Evolutionary conservation across 2,113 vertebrate genomes (phyloP).

Genomic region (Clupea harengus): DNA sequence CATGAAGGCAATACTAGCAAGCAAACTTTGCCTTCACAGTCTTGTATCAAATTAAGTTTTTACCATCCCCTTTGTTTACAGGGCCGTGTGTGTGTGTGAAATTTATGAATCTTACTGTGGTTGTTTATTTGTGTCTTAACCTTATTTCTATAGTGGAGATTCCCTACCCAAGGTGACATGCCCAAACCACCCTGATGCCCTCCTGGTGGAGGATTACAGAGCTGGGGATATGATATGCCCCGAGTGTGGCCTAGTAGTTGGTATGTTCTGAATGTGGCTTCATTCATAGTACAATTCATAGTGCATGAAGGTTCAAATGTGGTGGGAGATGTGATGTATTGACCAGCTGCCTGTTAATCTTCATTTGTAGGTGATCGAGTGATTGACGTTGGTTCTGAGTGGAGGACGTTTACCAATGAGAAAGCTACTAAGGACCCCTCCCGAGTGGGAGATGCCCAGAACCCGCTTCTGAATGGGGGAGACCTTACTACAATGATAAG

Average conservation of each 20-base stretch:
- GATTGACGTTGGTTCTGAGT: slow-evolving; percentile 96
- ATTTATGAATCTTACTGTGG: neutral
- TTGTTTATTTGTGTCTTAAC: neutral
- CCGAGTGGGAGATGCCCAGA: slow-evolving; percentile 96
- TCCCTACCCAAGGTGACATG: slow-evolving; percentile 88
- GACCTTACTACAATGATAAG: slow-evolving; percentile 98
- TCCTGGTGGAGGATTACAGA: slow-evolving; percentile 97
- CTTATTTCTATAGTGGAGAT: slow-evolving; percentile 77
- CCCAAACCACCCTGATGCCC: slow-evolving; percentile 94
- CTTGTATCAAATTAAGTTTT: too few species aligned
- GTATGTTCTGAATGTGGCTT: slow-evolving; percentile 66
- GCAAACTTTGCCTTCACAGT: too few species aligned
- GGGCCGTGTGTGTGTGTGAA: neutral
- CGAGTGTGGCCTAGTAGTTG: slow-evolving; percentile 96
- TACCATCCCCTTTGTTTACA: neutral
- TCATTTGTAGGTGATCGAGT: slow-evolving; percentile 86
- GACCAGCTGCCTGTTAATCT: neutral
- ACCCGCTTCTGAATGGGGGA: slow-evolving; percentile 91
- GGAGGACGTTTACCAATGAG: slow-evolving; percentile 99
- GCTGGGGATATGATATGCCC: slow-evolving; percentile 99
- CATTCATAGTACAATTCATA: neutral
- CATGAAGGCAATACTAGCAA: too few species aligned
- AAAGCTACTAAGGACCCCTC: slow-evolving; percentile 98
- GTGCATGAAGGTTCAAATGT: neutral
- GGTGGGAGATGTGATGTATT: neutral